Base-by-base conservation (phyloP, 1,140 invertebrate genomes). In the Drosophila pseudoananassae region DNA sequence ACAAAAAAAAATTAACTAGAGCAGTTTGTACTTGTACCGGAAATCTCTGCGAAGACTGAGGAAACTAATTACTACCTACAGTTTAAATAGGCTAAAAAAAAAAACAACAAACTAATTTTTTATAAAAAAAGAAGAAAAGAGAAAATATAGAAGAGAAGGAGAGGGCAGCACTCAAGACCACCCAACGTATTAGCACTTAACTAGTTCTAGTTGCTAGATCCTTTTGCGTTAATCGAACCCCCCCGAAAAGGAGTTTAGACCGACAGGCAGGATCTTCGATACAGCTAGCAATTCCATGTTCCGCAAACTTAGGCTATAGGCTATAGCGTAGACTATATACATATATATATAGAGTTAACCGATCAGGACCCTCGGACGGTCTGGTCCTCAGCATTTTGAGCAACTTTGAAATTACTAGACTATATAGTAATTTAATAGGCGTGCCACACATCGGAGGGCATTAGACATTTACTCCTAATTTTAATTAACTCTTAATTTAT, bases 11-110 rank as follows among this genome's bases (percentile, higher is more conserved):
- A 54, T 70, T 47, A 65, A 76, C 76, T 65, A 81, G 63, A 85
- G 49, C 78, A 79, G 68, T 59, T 70, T 70, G 75, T 78, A 82
- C 66, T 60, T 66, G 71, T 80, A 87, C 72, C 78, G 76, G 73
- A 88, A 91, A 91, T 91, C 90, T 91, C 88, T 91, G 90, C 88
- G 60, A 91, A 91, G 90, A 91, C 90, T 91, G 90, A 91, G 66
- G 90, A 90, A 90, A 82, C 83, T 89, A 83, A 77, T 76, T 89
- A 88, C 83, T 88, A 88, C 83, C 83, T 88, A 88, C 76, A 88
- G 61, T 83, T 78, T 56, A 64, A 45, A 72, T 58, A 59, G 55
- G 58, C 60, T 57, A 70, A 59, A 57, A 51, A 70, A 58, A 15
- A 43, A 40, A 17, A 20, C 20, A 20, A 58, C 43, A 60, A 38